Conservation (phyloP, 2,888 invertebrate genomes). For the Cosmopolites sordidus region DNA sequence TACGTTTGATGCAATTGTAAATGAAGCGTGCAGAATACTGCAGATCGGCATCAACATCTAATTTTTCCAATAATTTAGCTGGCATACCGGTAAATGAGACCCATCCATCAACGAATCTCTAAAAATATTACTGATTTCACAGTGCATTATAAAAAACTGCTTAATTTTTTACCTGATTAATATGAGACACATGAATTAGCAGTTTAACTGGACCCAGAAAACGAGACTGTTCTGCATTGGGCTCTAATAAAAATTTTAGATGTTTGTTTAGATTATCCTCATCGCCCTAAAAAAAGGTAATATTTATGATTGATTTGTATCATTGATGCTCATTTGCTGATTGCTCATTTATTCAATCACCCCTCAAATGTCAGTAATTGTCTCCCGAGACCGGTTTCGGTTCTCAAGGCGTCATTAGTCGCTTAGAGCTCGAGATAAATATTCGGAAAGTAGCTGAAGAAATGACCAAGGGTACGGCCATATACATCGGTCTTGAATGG, state of each 20-base stretch:
- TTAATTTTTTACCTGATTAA: conserved; percentile 28
- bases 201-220: conserved; percentile 25
- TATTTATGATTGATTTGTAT: no score
- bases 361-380: no score
- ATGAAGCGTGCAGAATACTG: conserved; percentile 27
- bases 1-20: conserved; percentile 30
- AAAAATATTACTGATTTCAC: conserved; percentile 9
- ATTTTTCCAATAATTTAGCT: conserved; percentile 28
- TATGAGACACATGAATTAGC: conserved; percentile 27
- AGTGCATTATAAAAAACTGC: neutral
- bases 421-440: no score
- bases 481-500: no score
- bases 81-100: conserved; percentile 29
- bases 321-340: no score
- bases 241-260: conserved; percentile 21
- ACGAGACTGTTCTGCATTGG: conserved; percentile 1
- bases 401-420: no score
- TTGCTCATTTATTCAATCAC: no score
- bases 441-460: no score
- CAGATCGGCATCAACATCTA: conserved; percentile 28
- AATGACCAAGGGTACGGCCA: no score
- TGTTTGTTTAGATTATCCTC: conserved; percentile 31
- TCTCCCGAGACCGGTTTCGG: no score
- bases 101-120: conserved; percentile 35
- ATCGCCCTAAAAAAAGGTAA: conserved; percentile 29